These are phyloP conservation scores for Burhinus oedicnemus DNA, from an alignment of 2,113 vertebrate species.

Conservation along the genomic window DNA sequence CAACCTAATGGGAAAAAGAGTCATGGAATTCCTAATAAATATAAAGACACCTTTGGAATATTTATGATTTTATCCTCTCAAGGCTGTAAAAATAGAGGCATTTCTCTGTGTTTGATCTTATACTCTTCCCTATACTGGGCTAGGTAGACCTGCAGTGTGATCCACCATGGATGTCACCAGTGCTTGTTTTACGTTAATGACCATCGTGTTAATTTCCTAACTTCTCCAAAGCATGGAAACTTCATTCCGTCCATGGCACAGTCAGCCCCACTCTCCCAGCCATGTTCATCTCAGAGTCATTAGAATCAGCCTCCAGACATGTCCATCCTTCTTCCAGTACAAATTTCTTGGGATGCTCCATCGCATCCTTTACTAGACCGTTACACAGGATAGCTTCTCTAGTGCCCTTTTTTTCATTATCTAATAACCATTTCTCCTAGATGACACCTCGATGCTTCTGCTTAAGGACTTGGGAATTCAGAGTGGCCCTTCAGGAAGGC, in stretches of 20 bases:
- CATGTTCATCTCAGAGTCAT: neutral
- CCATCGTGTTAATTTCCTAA: neutral
- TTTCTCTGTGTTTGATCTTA: neutral
- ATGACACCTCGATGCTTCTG: neutral
- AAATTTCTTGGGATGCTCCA: neutral
- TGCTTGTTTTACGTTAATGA: neutral
- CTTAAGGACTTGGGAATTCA: neutral
- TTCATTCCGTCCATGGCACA: neutral
- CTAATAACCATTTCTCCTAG: neutral
- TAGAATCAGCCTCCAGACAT: neutral
- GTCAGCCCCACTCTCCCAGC: neutral
- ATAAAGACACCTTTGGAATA: neutral
- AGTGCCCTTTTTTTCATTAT: neutral
- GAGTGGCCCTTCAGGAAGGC: neutral
- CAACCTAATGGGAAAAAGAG: neutral
- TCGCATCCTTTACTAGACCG: neutral
- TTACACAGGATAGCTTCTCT: neutral
- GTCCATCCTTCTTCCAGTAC: neutral
- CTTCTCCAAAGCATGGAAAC: neutral
- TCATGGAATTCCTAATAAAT: neutral
- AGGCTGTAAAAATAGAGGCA: neutral
- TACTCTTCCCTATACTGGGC: fast-evolving
- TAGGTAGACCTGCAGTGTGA: neutral
- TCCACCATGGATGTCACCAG: neutral
- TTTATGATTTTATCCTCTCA: neutral